phyloP scores from a whole-genome alignment of 2,888 invertebrate genomes.

The Catocala fraxini region DNA sequence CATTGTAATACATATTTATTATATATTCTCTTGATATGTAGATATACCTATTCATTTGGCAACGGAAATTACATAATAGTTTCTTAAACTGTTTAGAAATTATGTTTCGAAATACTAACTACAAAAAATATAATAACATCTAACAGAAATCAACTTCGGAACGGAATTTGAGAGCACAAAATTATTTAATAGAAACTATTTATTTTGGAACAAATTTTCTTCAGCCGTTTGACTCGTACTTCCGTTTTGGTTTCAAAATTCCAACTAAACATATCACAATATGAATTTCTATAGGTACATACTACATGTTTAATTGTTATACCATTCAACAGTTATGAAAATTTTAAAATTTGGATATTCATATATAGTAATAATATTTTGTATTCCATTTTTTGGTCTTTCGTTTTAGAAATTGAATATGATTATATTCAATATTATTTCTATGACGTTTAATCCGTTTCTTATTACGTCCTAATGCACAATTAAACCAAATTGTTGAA shows the following conservation, averaged over 20 bases:
- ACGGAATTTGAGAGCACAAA: too few species aligned
- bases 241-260: conserved; percentile 16
- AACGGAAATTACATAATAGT: too few species aligned
- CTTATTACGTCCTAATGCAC: conserved; percentile 32
- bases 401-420: background rate
- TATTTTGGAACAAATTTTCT: background rate
- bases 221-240: background rate
- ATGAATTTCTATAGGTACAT: conserved; percentile 52
- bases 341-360: conserved; percentile 35
- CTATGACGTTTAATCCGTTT: conserved; percentile 38
- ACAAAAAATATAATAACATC: background rate
- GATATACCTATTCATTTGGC: conserved; percentile 11
- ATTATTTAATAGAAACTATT: too few species aligned
- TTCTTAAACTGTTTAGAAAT: background rate
- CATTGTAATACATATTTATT: conserved; percentile 2
- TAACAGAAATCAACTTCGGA: too few species aligned
- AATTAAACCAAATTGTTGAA: conserved; percentile 29
- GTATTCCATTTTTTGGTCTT: conserved; percentile 33
- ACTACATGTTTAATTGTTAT: conserved; percentile 29
- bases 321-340: conserved; percentile 26
- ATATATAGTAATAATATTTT: conserved; percentile 36
- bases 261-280: conserved; percentile 62
- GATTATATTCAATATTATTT: conserved; percentile 33
- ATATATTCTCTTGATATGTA: conserved; percentile 24
- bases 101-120: background rate